Evolutionary conservation across 2,888 invertebrate genomes (phyloP).

Genomic region (Alcis repandata): DNA sequence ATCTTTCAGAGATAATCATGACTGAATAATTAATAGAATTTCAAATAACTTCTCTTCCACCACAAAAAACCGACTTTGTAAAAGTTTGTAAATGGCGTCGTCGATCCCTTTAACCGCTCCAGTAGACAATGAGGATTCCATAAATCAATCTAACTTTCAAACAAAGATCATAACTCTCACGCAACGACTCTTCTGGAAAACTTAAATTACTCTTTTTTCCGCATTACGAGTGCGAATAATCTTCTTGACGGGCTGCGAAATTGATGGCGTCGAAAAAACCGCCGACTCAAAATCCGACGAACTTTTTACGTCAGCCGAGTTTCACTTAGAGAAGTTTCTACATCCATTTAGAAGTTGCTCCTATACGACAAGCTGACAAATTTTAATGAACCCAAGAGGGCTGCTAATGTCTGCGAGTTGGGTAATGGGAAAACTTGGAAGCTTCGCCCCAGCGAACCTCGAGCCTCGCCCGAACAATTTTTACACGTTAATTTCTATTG

Average conservation of each 20-base stretch:
- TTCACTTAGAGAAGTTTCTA: slow-evolving; percentile 85
- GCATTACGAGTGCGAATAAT: slow-evolving; percentile 85
- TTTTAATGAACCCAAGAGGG: slow-evolving; percentile 85
- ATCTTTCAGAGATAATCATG: background rate
- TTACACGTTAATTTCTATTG: slow-evolving; percentile 64
- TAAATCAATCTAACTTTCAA: slow-evolving; percentile 85
- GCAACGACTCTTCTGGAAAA: slow-evolving; percentile 81
- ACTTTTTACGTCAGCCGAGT: slow-evolving; percentile 85
- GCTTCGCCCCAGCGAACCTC: slow-evolving; percentile 44
- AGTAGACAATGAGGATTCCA: slow-evolving; percentile 70
- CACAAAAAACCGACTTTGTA: slow-evolving; percentile 1
- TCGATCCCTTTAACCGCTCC: slow-evolving; percentile 61
- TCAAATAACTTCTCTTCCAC: background rate
- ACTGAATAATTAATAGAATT: background rate
- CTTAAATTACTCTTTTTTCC: slow-evolving; percentile 86
- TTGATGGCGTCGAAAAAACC: slow-evolving; percentile 83
- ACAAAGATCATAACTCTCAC: slow-evolving; percentile 84
- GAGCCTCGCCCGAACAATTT: slow-evolving; percentile 60
- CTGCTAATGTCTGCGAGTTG: slow-evolving; percentile 81
- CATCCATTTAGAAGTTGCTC: slow-evolving; percentile 84
- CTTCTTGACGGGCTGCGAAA: slow-evolving; percentile 85
- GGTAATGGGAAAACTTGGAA: slow-evolving; percentile 84
- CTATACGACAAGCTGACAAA: slow-evolving; percentile 85
- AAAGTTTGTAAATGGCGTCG: slow-evolving; percentile 41
- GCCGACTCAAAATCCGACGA: slow-evolving; percentile 75